Conservation (phyloP, 2,113 vertebrate species). For the Acanthisitta chloris region DNA sequence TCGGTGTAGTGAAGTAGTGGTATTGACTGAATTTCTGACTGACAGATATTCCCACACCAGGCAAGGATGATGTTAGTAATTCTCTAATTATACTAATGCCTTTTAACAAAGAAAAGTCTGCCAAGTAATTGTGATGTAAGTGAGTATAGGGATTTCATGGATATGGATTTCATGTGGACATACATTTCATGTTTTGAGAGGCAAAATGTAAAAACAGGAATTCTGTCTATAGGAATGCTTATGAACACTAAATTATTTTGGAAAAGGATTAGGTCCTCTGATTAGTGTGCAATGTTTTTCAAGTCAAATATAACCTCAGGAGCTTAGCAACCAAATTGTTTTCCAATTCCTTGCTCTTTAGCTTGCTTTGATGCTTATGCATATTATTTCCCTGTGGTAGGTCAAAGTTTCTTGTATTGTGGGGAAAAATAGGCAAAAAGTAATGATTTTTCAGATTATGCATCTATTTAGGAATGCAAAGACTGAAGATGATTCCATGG, state of each 20-base stretch:
- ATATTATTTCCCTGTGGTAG: background rate
- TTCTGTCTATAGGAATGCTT: background rate
- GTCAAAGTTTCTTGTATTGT: background rate
- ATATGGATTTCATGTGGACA: background rate
- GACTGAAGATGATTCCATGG: background rate
- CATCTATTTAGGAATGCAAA: background rate
- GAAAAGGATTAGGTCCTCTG: background rate
- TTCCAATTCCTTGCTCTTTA: background rate
- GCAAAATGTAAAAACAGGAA: background rate
- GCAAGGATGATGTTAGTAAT: background rate
- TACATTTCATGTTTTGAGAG: background rate
- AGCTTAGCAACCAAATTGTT: background rate
- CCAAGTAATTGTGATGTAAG: background rate
- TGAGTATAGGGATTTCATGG: background rate
- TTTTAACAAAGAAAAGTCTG: background rate
- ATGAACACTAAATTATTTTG: background rate
- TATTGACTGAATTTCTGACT: background rate
- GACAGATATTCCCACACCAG: background rate
- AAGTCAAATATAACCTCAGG: background rate
- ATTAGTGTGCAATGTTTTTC: background rate
- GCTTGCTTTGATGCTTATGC: background rate
- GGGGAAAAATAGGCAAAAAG: background rate
- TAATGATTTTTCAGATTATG: background rate
- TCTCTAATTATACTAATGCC: background rate
- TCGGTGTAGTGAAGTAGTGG: background rate